Evolutionary conservation across 2,888 invertebrate genomes (phyloP).

Genomic region (Tachina grossa): DNA sequence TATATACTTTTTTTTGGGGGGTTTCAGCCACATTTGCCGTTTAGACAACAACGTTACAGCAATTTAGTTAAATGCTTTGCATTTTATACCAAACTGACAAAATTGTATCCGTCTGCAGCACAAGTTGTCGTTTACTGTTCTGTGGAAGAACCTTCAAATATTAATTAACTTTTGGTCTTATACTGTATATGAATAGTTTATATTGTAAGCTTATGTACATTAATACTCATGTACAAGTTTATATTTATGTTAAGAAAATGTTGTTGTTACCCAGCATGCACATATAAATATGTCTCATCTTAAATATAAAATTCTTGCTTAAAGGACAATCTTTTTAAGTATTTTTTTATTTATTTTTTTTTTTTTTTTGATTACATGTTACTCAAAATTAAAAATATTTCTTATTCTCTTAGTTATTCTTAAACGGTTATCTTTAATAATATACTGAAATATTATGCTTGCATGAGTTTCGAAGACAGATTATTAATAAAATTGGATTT

Average conservation of each 20-base stretch:
- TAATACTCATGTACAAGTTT: not conserved
- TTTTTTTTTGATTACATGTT: too few species aligned
- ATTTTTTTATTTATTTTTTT: too few species aligned
- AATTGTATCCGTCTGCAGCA: not conserved
- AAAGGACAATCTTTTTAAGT: too few species aligned
- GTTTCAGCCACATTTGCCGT: not conserved
- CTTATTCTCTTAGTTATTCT: too few species aligned
- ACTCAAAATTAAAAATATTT: too few species aligned
- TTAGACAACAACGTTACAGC: not conserved
- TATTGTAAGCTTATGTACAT: not conserved
- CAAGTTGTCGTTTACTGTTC: not conserved
- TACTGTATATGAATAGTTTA: not conserved
- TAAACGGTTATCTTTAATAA: too few species aligned
- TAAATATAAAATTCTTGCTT: too few species aligned
- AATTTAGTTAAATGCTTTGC: conserved; percentile 21
- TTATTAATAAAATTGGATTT: too few species aligned
- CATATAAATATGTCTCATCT: too few species aligned
- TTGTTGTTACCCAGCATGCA: too few species aligned
- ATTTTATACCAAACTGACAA: not conserved
- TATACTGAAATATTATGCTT: too few species aligned
- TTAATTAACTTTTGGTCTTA: conserved; percentile 11
- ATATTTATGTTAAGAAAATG: not conserved
- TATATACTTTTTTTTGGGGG: not conserved
- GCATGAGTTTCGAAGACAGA: too few species aligned
- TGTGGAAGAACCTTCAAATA: not conserved